These are phyloP conservation scores for Lasioglossum baleicum DNA, from an alignment of 1,140 invertebrate genomes.

Conservation along the genomic window DNA sequence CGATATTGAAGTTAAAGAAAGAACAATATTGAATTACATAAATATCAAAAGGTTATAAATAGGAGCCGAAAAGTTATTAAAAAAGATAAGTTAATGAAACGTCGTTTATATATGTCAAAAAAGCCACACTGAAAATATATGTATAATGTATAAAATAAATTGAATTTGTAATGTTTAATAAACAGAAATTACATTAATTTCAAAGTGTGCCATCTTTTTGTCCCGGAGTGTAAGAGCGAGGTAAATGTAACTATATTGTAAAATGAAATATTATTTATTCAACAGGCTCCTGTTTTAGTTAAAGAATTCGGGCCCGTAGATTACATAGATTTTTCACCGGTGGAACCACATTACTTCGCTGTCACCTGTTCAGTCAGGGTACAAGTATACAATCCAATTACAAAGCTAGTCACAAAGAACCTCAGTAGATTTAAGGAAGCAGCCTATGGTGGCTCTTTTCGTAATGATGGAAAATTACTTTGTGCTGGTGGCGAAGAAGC, in stretches of 20 bases:
- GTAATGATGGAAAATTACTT: conserved; percentile 91
- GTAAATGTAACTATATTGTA: neutral
- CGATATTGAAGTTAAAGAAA: too few species aligned
- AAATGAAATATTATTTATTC: conserved; percentile 37
- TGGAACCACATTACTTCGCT: conserved; percentile 93
- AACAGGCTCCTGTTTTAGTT: conserved; percentile 89
- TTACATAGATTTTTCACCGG: conserved; percentile 93
- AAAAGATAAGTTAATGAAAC: too few species aligned
- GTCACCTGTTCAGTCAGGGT: conserved; percentile 94
- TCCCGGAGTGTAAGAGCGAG: neutral
- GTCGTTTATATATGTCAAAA: too few species aligned
- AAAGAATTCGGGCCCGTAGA: conserved; percentile 96
- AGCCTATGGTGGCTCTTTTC: conserved; percentile 92
- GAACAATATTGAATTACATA: too few species aligned
- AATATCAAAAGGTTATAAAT: too few species aligned
- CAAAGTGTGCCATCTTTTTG: too few species aligned
- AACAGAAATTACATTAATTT: too few species aligned
- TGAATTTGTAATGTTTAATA: too few species aligned
- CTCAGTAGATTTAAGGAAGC: conserved; percentile 91
- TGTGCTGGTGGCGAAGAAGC: conserved; percentile 94
- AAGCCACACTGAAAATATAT: too few species aligned
- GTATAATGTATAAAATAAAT: too few species aligned
- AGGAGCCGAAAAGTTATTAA: too few species aligned
- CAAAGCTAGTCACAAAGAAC: conserved; percentile 91
- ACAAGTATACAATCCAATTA: conserved; percentile 95